A percentile compares a stretch with the other conserved stretches of the same genome.
Evolutionary conservation across 2,113 vertebrate genomes (phyloP).

Genomic region (Stigmatopora argus): DNA sequence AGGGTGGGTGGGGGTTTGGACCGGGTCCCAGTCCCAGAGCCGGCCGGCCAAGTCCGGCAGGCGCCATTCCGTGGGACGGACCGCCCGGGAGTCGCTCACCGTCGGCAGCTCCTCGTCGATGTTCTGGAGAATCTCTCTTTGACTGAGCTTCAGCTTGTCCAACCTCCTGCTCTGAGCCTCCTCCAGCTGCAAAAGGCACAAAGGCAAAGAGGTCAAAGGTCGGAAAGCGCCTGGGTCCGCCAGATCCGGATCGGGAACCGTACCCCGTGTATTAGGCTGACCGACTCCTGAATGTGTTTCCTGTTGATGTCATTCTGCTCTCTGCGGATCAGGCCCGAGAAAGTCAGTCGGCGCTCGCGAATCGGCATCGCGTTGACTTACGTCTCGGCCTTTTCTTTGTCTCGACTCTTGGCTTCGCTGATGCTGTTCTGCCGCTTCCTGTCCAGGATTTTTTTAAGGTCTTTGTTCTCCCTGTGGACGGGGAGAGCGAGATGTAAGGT

Average conservation of each 20-base stretch:
- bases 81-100: conserved; percentile 58
- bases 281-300: conserved; percentile 80
- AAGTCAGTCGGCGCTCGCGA: not conserved
- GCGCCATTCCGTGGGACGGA: too few species aligned
- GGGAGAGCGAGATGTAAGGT: not conserved
- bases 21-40: too few species aligned
- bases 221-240: too few species aligned
- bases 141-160: conserved; percentile 68
- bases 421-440: conserved; percentile 83
- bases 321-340: conserved; percentile 28
- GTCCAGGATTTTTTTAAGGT: conserved; percentile 83
- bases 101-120: conserved; percentile 72
- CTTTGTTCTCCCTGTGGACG: conserved; percentile 80
- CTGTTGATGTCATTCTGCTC: conserved; percentile 83
- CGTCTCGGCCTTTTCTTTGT: conserved; percentile 78
- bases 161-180: conserved; percentile 78
- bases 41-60: too few species aligned
- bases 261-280: conserved; percentile 75
- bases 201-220: too few species aligned
- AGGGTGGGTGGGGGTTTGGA: too few species aligned
- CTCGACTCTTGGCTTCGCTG: conserved; percentile 75
- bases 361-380: conserved; percentile 50
- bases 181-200: conserved; percentile 69
- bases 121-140: conserved; percentile 72
- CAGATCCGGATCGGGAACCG: too few species aligned